Conservation (phyloP, 1,140 invertebrate species). For the Drosophila tristis region DNA sequence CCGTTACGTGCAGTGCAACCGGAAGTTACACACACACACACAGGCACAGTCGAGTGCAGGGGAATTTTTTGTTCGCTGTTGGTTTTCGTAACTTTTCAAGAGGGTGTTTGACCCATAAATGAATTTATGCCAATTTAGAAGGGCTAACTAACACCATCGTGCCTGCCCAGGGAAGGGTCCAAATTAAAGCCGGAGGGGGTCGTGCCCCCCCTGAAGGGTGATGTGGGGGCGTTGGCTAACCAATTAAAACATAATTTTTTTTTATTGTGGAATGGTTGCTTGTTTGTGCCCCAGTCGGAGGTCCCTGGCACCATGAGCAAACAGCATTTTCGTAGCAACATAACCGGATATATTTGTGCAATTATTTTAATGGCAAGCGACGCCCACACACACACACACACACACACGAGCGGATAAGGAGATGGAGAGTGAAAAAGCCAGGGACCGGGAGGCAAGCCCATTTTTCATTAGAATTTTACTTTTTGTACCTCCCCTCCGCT, state of each 20-base stretch:
- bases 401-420: not conserved
- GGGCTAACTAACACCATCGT: constrained; percentile 26
- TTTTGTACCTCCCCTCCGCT: not conserved
- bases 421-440: not conserved
- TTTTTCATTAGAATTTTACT: constrained; percentile 30
- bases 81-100: constrained; percentile 35
- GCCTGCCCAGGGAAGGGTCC: constrained; percentile 5
- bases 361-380: constrained; percentile 44
- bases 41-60: constrained; percentile 28
- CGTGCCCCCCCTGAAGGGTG: too few relatives aligned
- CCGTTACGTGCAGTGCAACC: constrained; percentile 57
- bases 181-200: not conserved
- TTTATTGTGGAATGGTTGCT: constrained; percentile 32
- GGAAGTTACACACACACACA: constrained; percentile 51
- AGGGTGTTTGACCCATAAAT: constrained; percentile 76
- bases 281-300: constrained; percentile 27
- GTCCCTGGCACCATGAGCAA: not conserved
- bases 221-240: constrained; percentile 22
- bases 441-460: constrained; percentile 19
- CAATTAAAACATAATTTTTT: constrained; percentile 54
- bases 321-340: constrained; percentile 15
- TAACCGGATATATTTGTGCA: constrained; percentile 53
- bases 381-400: constrained; percentile 21
- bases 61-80: constrained; percentile 6
- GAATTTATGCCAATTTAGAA: constrained; percentile 72